Evolutionary conservation across 2,113 vertebrate species (phyloP).

Genomic region (Microtus pennsylvanicus): DNA sequence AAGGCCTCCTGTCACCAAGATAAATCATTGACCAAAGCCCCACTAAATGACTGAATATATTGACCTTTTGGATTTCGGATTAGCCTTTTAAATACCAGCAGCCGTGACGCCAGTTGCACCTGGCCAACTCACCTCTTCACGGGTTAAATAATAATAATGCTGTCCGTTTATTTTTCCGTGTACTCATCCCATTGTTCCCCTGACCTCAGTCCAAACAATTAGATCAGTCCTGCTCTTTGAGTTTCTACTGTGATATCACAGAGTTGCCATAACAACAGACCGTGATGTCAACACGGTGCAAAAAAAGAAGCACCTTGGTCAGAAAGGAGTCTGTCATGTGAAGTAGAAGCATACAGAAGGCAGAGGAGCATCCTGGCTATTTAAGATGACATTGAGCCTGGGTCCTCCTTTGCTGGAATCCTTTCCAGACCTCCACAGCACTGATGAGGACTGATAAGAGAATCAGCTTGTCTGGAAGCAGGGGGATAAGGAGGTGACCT

Average conservation of each 20-base stretch:
- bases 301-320: constrained; percentile 36
- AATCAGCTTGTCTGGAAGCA: not conserved
- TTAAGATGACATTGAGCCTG: not conserved
- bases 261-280: constrained; percentile 54
- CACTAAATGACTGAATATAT: not conserved
- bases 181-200: constrained; percentile 29
- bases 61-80: constrained; percentile 46
- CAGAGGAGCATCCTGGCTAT: not conserved
- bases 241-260: constrained; percentile 63
- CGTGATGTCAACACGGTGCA: constrained; percentile 64
- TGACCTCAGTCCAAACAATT: constrained; percentile 47
- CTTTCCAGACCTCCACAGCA: not conserved
- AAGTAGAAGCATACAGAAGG: constrained; percentile 1
- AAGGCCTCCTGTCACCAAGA: constrained; percentile 23
- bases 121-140: not conserved
- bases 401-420: not conserved
- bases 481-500: constrained; percentile 20
- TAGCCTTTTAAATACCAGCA: constrained; percentile 32
- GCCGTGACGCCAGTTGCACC: not conserved
- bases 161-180: constrained; percentile 11
- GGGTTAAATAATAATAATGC: constrained; percentile 34
- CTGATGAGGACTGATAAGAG: not conserved
- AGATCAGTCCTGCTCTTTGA: constrained; percentile 50
- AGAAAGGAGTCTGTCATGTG: constrained; percentile 30
- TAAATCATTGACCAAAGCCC: constrained; percentile 42